Evolutionary conservation across 64 coral and sea anemone genomes (phyloP), one percentile per base, ranked within the genome.

Genomic region (Pachyseris speciosa): DNA sequence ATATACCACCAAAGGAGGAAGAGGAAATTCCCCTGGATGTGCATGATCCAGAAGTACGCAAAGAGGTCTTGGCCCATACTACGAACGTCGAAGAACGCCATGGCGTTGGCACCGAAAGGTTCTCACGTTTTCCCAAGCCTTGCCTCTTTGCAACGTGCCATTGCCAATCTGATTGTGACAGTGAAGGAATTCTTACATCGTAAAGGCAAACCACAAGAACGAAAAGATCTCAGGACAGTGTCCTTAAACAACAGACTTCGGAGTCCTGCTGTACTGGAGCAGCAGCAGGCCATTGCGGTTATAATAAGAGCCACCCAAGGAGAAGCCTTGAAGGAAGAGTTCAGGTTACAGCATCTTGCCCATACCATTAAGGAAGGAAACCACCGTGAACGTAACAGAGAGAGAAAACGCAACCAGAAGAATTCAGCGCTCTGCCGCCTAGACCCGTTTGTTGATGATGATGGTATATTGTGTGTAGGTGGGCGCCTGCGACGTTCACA

Each of bases 1-100:
- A 9, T 4, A 36, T 53, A 8, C 90, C 12, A 19, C 55, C 13
- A 7, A 0, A 9, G 24, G 13, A 75, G 39, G 15, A 13, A 72
- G 49, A 92, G 58, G 37, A 63, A 13, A 45, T 64, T 19, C 16
- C 55, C 5, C 64, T 92, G 22, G 53, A 85, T 41, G 51, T 22
- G 0, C 9, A 84, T 7, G 89, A 92, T 33, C 89, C 89, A 34
- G 89, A 92, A 12, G 24, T 92, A 16, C 69, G 80, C 40, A n/a
- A n/a, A 85, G 47, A 29, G 89, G 78, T 50, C 48, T 33, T 0
- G 32, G 9, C 1, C 27, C 20, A 29, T 20, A 39, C 80, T 12
- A 70, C 66, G 28, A 50, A 2, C 11, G 32, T 58, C 34, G 17
- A 71, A 17, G 55, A 17, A 80, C 67, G 37, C 22, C 50, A 29